A percentile compares a stretch with the other conserved stretches of the same genome.
These are phyloP conservation scores for Strix aluco DNA, from an alignment of 2,113 vertebrate genomes.

Conservation along the genomic window DNA sequence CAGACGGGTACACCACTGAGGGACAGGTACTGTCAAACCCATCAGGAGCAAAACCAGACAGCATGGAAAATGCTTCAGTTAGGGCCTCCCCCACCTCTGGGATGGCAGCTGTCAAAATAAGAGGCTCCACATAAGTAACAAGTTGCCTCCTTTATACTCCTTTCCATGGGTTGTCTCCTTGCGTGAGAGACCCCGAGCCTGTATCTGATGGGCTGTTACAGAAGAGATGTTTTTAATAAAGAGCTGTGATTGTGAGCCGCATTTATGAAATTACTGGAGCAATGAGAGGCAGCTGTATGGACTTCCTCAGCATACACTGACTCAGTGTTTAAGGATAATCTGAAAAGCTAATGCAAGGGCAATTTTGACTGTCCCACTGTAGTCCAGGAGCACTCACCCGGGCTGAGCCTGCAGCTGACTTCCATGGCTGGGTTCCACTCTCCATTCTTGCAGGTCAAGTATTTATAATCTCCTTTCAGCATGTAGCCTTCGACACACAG, in stretches of 20 bases:
- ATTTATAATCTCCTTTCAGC: slow-evolving; percentile 95
- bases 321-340: neutral
- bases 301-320: neutral
- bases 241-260: neutral
- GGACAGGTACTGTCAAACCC: neutral
- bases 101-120: neutral
- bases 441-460: slow-evolving; percentile 93
- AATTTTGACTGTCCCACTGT: neutral
- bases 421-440: slow-evolving; percentile 95
- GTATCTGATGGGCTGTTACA: neutral
- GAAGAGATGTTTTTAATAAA: neutral
- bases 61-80: neutral
- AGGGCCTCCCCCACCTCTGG: neutral
- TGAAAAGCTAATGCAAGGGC: neutral
- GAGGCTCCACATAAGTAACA: neutral
- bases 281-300: neutral
- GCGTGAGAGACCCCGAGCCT: neutral
- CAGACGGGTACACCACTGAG: neutral
- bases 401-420: slow-evolving; percentile 91
- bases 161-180: neutral
- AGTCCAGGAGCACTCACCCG: slow-evolving; percentile 76
- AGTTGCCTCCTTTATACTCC: neutral
- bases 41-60: neutral
- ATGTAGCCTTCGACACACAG: slow-evolving; percentile 94
- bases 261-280: neutral